Evolutionary conservation across 2,113 vertebrate species (phyloP).

Genomic region (Conger conger): DNA sequence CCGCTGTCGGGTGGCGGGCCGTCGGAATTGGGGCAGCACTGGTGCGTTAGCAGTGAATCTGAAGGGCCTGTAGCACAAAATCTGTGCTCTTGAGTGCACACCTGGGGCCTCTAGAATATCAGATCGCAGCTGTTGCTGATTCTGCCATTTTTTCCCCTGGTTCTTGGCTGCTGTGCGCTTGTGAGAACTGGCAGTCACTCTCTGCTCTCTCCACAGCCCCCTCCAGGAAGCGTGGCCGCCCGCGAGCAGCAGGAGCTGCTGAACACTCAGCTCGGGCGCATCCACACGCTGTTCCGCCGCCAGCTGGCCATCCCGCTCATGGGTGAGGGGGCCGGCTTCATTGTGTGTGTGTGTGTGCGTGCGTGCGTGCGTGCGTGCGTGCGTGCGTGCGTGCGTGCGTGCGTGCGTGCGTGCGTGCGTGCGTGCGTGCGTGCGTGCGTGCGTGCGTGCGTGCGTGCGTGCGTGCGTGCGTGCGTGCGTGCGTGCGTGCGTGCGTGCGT

Average conservation of each 20-base stretch:
- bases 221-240: conserved; percentile 79
- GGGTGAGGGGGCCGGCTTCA: conserved; percentile 69
- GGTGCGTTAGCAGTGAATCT: not conserved
- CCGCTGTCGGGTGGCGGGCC: not conserved
- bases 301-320: conserved; percentile 89
- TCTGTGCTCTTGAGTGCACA: not conserved
- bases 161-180: not conserved
- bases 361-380: not conserved
- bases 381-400: not conserved
- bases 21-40: not conserved
- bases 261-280: conserved; percentile 82
- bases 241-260: conserved; percentile 84
- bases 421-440: not conserved
- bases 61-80: not conserved
- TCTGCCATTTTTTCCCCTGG: not conserved
- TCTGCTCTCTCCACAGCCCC: conserved; percentile 72
- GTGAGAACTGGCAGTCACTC: conserved; percentile 24
- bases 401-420: not conserved
- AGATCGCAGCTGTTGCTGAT: not conserved
- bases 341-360: too few relatives aligned
- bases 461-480: too few relatives aligned
- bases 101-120: conserved; percentile 4
- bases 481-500: not conserved
- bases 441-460: too few relatives aligned
- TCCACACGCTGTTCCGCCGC: conserved; percentile 88